Conservation (phyloP, 2,888 invertebrate species). For the Pterostichus madidus region DNA sequence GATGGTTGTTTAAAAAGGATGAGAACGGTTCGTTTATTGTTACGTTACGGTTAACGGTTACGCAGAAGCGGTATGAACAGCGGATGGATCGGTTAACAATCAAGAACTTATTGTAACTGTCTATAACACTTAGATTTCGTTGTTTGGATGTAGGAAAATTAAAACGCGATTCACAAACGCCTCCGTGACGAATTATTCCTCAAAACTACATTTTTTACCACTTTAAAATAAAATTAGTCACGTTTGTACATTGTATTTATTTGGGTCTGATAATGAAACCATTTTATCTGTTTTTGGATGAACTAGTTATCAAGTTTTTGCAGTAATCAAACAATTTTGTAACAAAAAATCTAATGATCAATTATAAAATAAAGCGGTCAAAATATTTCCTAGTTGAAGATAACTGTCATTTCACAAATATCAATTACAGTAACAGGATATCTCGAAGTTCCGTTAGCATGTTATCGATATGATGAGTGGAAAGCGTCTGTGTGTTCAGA, state of each 20-base stretch:
- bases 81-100: slow-evolving; percentile 18
- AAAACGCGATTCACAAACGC: background rate
- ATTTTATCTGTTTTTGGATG: no score
- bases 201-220: no score
- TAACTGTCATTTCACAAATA: background rate
- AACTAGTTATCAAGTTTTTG: background rate
- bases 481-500: background rate
- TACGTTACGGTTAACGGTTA: no score
- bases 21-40: slow-evolving; percentile 54
- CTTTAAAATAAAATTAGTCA: no score
- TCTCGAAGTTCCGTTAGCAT: background rate
- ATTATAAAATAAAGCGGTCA: no score
- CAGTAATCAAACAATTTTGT: background rate
- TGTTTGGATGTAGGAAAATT: slow-evolving; percentile 32
- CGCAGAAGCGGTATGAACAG: background rate
- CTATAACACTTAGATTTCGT: slow-evolving; percentile 50
- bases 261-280: no score
- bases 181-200: background rate
- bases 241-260: no score
- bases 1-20: slow-evolving; percentile 51
- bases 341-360: no score
- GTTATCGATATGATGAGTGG: background rate
- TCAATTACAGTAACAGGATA: slow-evolving; percentile 15
- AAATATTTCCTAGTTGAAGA: no score
- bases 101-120: slow-evolving; percentile 54